phyloP scores from a whole-genome alignment of 2,888 invertebrate species.

The Gymnocheta viridis region DNA sequence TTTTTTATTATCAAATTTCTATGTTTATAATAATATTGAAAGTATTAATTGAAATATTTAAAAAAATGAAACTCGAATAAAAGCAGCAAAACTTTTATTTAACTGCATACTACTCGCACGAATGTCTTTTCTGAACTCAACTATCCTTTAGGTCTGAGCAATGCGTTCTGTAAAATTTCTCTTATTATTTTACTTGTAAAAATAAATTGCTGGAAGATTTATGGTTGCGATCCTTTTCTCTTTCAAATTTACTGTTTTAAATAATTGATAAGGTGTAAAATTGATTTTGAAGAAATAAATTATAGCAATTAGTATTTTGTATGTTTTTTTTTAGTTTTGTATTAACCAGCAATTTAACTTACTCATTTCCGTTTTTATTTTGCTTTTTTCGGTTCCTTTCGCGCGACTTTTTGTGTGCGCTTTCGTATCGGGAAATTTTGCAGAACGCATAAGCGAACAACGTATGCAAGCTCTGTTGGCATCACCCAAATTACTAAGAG shows the following conservation, averaged over 20 bases:
- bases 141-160: constrained; percentile 26
- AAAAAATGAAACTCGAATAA: neutral
- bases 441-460: constrained; percentile 81
- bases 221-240: neutral
- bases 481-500: constrained; percentile 76
- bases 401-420: constrained; percentile 68
- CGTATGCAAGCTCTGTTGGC: constrained; percentile 77
- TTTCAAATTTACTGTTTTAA: constrained; percentile 6
- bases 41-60: neutral
- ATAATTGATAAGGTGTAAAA: constrained; percentile 71
- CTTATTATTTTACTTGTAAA: constrained; percentile 13
- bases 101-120: neutral
- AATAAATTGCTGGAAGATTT: constrained; percentile 73
- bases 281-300: constrained; percentile 52
- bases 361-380: constrained; percentile 75
- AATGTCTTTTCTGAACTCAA: constrained; percentile 1
- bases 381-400: constrained; percentile 72
- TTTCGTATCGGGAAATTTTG: constrained; percentile 73
- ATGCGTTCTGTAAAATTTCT: constrained; percentile 72
- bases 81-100: neutral
- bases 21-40: neutral
- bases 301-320: constrained; percentile 55
- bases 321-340: constrained; percentile 44
- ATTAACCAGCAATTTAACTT: constrained; percentile 80
- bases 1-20: neutral